A percentile compares a stretch with the other conserved stretches of the same genome.
These are phyloP conservation scores for Holothuria glaberrima DNA, from an alignment of 35 echinoderm and acorn worm species.

Conservation along the genomic window DNA sequence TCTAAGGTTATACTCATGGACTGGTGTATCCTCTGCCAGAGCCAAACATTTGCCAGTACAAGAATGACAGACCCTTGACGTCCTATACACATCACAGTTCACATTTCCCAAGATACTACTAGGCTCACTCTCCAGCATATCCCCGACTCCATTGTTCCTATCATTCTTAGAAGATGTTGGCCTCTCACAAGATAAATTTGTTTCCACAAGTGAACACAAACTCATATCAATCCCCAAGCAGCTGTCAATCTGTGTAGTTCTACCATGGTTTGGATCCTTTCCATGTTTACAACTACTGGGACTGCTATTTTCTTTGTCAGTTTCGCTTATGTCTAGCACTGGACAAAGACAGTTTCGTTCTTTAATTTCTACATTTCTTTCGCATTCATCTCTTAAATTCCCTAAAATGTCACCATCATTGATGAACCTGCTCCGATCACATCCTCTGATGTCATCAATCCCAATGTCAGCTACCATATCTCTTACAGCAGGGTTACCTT, in stretches of 20 bases:
- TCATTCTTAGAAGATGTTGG: too few relatives aligned
- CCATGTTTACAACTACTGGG: neutral
- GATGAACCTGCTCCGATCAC: neutral
- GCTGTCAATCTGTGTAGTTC: neutral
- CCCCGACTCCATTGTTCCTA: too few relatives aligned
- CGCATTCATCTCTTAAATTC: too few relatives aligned
- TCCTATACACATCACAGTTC: too few relatives aligned
- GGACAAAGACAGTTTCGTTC: too few relatives aligned
- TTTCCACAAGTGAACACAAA: slow-evolving; percentile 15
- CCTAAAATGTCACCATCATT: too few relatives aligned
- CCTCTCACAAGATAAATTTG: too few relatives aligned
- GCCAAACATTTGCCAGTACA: slow-evolving; percentile 2
- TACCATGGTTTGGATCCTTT: too few relatives aligned
- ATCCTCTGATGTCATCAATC: neutral
- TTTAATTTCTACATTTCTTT: too few relatives aligned
- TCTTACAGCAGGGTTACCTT: neutral
- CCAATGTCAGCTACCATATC: slow-evolving; percentile 5
- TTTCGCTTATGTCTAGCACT: neutral
- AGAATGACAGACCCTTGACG: neutral
- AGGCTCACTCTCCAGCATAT: too few relatives aligned
- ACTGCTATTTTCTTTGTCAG: neutral
- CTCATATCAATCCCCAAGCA: neutral
- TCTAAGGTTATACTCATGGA: slow-evolving; percentile 64
- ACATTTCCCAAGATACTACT: too few relatives aligned
- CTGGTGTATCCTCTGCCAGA: slow-evolving; percentile 75